Percentiles rank a stretch among this genome's conserved stretches.
Evolutionary conservation across 2,797 vertebrate genomes (phyloP).

Genomic region (Mus minutoides): DNA sequence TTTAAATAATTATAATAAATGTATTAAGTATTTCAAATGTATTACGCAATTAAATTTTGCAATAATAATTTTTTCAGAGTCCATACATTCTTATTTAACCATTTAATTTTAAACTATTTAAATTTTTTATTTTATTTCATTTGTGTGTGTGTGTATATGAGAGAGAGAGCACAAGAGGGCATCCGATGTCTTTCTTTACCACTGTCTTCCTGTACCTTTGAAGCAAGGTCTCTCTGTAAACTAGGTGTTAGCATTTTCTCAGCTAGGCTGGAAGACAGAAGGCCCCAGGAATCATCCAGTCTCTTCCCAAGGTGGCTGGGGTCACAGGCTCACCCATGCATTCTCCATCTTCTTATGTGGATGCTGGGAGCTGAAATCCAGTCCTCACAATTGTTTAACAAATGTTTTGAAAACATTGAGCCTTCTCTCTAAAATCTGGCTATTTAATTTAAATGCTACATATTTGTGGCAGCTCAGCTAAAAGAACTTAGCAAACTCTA

Average conservation of each 20-base stretch:
- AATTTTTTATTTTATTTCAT: neutral
- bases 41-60: conserved; percentile 29
- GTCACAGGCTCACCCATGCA: neutral
- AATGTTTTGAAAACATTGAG: neutral
- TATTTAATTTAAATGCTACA: conserved; percentile 69
- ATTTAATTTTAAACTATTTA: conserved; percentile 24
- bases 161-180: neutral
- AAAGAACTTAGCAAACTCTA: conserved; percentile 73
- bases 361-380: neutral
- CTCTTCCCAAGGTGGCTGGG: neutral
- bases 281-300: too few species aligned
- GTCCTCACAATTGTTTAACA: neutral
- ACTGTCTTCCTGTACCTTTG: neutral
- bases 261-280: neutral
- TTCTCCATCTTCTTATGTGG: neutral
- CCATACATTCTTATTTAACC: conserved; percentile 60
- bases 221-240: neutral
- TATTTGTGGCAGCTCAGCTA: conserved; percentile 57
- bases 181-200: neutral
- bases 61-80: conserved; percentile 21
- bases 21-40: conserved; percentile 33
- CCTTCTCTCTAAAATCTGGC: neutral
- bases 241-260: neutral
- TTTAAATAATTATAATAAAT: conserved; percentile 41
- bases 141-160: too few species aligned